Percentiles rank a stretch among this genome's conserved stretches.
Evolutionary conservation across 2,888 invertebrate genomes (phyloP).

Genomic region (Lasius fuliginosus): DNA sequence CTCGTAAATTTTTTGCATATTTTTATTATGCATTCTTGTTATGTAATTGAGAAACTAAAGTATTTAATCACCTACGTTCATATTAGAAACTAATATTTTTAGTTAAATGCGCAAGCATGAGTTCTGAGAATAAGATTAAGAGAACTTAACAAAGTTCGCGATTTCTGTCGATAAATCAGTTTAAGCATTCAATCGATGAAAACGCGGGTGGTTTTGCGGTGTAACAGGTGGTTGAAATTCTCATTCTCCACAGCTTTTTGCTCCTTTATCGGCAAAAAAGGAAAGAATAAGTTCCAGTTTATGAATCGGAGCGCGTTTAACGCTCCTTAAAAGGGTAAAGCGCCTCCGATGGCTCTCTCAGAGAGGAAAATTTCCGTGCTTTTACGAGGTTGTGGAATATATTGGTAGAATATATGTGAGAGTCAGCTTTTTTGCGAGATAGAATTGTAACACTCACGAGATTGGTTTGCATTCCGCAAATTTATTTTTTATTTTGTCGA

Average conservation of each 20-base stretch:
- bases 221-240: constrained; percentile 85
- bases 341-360: constrained; percentile 77
- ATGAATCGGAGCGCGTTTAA: constrained; percentile 84
- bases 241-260: constrained; percentile 83
- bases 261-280: constrained; percentile 84
- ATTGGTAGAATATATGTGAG: constrained; percentile 61
- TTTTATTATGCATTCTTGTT: constrained; percentile 6
- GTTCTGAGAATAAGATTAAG: constrained; percentile 65
- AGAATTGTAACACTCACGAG: constrained; percentile 53
- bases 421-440: constrained; percentile 48
- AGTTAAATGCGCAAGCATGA: not conserved
- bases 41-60: constrained; percentile 7
- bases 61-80: not conserved
- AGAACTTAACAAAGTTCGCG: constrained; percentile 68
- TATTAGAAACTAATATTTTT: constrained; percentile 34
- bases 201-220: constrained; percentile 81
- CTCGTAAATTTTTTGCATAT: constrained; percentile 12
- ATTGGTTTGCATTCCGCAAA: constrained; percentile 49
- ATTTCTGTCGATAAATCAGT: constrained; percentile 84
- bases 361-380: constrained; percentile 76
- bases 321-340: constrained; percentile 84
- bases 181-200: constrained; percentile 81
- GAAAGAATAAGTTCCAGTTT: constrained; percentile 84
- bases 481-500: constrained; percentile 53
- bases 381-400: constrained; percentile 71